Conservation (phyloP, 2,113 vertebrate species). For the Holacanthus passer region DNA sequence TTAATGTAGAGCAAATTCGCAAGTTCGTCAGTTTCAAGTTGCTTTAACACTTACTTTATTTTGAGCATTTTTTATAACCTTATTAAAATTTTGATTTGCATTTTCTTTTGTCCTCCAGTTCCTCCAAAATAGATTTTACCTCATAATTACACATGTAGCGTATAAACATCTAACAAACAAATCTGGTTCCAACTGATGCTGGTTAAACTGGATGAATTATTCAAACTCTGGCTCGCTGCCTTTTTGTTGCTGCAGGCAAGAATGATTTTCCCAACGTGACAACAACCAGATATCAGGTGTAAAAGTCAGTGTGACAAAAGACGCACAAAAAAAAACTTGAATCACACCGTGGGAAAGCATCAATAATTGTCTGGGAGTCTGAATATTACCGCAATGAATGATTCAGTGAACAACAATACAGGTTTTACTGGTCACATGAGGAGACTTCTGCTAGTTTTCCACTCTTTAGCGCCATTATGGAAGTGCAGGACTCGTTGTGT, state of each 20-base stretch:
- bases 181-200: constrained; percentile 71
- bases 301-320: constrained; percentile 79
- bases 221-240: constrained; percentile 67
- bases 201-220: constrained; percentile 57
- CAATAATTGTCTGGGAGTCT: constrained; percentile 74
- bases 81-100: background rate
- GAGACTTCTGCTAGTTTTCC: background rate
- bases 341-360: constrained; percentile 79
- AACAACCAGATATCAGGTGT: constrained; percentile 56
- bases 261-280: constrained; percentile 80
- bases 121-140: background rate
- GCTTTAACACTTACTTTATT: background rate
- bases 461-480: constrained; percentile 21
- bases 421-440: constrained; percentile 64
- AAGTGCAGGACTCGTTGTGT: constrained; percentile 43
- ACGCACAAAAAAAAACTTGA: constrained; percentile 57
- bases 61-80: background rate
- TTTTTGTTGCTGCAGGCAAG: constrained; percentile 68
- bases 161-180: constrained; percentile 57
- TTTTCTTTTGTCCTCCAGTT: background rate
- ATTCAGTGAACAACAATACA: constrained; percentile 57
- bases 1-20: background rate
- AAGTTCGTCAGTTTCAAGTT: background rate
- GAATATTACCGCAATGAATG: constrained; percentile 63
- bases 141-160: background rate